Evolutionary conservation across 2,113 vertebrate species (phyloP).

Genomic region (Tapirus terrestris): DNA sequence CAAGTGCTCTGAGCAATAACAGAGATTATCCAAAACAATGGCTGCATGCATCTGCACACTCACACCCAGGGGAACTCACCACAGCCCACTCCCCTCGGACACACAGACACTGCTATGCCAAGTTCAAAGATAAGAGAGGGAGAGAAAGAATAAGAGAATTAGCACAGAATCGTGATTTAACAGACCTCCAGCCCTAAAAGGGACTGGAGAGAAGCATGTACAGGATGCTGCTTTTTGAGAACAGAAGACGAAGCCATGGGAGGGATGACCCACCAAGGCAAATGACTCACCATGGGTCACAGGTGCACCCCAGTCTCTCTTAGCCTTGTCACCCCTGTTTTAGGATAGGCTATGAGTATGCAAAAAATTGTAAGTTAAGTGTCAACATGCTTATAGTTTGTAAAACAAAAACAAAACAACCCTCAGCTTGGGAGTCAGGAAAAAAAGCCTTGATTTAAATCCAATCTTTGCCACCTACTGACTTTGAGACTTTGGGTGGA

Average conservation of each 20-base stretch:
- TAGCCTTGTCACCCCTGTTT: too few relatives aligned
- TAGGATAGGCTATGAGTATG: too few relatives aligned
- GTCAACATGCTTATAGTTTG: not conserved
- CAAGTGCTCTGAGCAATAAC: not conserved
- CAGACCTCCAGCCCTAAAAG: not conserved
- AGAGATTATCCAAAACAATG: not conserved
- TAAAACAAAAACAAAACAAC: not conserved
- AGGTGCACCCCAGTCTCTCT: not conserved
- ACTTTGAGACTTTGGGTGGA: not conserved
- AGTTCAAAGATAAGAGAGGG: not conserved
- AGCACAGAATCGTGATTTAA: not conserved
- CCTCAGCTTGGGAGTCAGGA: not conserved
- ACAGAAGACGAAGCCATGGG: not conserved
- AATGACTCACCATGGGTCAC: not conserved
- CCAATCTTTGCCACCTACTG: not conserved
- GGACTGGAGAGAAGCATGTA: not conserved
- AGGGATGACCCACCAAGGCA: not conserved
- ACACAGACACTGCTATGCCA: not conserved
- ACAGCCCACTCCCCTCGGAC: not conserved
- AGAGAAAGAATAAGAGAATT: not conserved
- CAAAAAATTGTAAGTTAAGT: not conserved
- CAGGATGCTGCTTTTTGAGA: not conserved
- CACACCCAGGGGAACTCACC: accelerated
- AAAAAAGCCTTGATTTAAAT: not conserved
- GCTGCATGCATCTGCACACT: too few relatives aligned